Base-by-base conservation (phyloP, 2,797 vertebrate species). In the Alauda arvensis region DNA sequence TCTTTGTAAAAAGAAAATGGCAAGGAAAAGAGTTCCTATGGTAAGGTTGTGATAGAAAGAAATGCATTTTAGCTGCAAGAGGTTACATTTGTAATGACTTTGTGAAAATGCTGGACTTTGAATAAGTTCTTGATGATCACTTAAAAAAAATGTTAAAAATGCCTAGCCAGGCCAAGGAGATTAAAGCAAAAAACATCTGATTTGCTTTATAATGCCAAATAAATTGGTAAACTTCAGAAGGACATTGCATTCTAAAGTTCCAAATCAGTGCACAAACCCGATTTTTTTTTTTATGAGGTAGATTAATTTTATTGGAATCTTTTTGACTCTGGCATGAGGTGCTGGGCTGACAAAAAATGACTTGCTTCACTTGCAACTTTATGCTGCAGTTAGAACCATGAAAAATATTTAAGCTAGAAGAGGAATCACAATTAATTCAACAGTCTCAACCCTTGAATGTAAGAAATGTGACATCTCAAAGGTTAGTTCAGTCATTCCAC, bases 261-360 rank as follows among this genome's bases (percentile, higher is more conserved):
- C 85, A 76, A 79, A 62, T 81, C 74, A 78, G 56, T 66, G 56
- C 83, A 89, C 63, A 91, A 77, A 78, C 1, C 26, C 1, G 3
- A 6, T 60, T 79, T 88, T 83, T 88, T 79, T 83, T 81, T 29
- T 37, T 37, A 37, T 37, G 70, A 65, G 45, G 37, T 85, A 87
- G 80, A 81, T 83, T 88, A 85, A 72, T 91, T 93, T 90, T 91
- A 90, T 87, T 91, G 88, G 83, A 92, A 85, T 61, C 37, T 83
- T 90, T 21, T 83, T 83, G 77, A 81, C 14, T 56, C 45, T 87
- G 87, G 29, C 63, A 65, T 69, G 48, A 67, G 51, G 39, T 75
- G 21, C 63, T 83, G n/a, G 56, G 12, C 40, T 91, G 74, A 66
- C 34, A 68, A 78, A 90, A 89, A 75, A 37, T 70, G 49, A 83